phyloP scores from a whole-genome alignment of 35 echinoderm and acorn worm genomes.

The Amphiura filiformis region DNA sequence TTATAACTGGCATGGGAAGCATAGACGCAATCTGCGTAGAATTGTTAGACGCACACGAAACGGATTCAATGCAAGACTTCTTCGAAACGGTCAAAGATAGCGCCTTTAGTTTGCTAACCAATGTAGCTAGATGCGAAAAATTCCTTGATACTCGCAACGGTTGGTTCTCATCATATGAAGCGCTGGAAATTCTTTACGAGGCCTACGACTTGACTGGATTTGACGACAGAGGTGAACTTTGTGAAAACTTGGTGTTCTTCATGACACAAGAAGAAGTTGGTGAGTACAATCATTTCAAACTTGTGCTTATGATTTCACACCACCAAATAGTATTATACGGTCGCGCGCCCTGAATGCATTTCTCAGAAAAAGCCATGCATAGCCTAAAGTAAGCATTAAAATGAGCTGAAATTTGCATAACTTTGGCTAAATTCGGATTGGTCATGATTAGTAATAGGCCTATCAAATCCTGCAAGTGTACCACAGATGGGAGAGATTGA shows the following conservation, averaged over 20 bases:
- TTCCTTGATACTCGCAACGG: background rate
- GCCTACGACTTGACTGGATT: background rate
- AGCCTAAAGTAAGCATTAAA: too few relatives aligned
- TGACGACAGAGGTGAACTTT: background rate
- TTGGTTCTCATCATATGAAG: background rate
- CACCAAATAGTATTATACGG: too few relatives aligned
- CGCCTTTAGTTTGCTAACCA: background rate
- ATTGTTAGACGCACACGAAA: background rate
- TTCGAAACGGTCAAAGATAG: background rate
- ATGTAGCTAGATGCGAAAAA: background rate
- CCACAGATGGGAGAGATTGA: too few relatives aligned
- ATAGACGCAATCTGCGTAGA: background rate
- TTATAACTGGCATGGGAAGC: background rate
- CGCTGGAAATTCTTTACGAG: background rate
- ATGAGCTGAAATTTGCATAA: too few relatives aligned
- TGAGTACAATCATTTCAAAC: background rate
- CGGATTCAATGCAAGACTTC: background rate
- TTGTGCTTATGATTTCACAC: too few relatives aligned
- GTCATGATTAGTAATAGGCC: too few relatives aligned
- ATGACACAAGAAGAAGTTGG: background rate
- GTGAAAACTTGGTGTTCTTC: background rate
- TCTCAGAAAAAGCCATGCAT: too few relatives aligned
- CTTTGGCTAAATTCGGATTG: too few relatives aligned
- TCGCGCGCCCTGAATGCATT: too few relatives aligned
- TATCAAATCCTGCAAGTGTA: too few relatives aligned